These are phyloP conservation scores for Ceratina japonica DNA, from an alignment of 1,140 invertebrate genomes.

Conservation along the genomic window DNA sequence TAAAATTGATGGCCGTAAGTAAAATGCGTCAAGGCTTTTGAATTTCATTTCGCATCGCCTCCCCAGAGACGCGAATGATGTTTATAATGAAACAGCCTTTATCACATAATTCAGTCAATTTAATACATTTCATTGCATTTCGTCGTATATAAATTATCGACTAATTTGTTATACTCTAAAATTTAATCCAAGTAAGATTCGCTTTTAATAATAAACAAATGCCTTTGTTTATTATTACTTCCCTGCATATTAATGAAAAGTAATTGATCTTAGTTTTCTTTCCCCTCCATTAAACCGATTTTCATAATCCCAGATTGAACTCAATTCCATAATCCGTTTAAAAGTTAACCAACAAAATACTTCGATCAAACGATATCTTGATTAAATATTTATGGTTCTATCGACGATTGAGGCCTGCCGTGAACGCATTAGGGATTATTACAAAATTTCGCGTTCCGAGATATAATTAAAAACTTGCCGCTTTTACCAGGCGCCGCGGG, in stretches of 20 bases:
- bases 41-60: constrained; percentile 42
- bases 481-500: constrained; percentile 33
- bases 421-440: no score
- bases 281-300: constrained; percentile 24
- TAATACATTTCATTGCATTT: not conserved
- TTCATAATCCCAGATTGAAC: constrained; percentile 6
- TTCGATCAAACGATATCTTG: not conserved
- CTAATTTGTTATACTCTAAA: no score
- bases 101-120: constrained; percentile 34
- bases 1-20: constrained; percentile 57
- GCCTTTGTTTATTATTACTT: constrained; percentile 21
- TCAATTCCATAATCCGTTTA: not conserved
- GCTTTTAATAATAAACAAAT: constrained; percentile 5
- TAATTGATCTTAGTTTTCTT: constrained; percentile 10
- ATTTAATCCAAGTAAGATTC: not conserved
- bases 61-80: constrained; percentile 8
- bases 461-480: constrained; percentile 65
- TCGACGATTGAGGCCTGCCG: not conserved
- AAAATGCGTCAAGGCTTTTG: constrained; percentile 55
- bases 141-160: no score
- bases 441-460: constrained; percentile 19
- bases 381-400: not conserved
- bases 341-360: not conserved
- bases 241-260: constrained; percentile 1
- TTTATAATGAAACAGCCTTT: constrained; percentile 34